phyloP scores from a whole-genome alignment of 2,113 vertebrate species.

The Suricata suricatta region DNA sequence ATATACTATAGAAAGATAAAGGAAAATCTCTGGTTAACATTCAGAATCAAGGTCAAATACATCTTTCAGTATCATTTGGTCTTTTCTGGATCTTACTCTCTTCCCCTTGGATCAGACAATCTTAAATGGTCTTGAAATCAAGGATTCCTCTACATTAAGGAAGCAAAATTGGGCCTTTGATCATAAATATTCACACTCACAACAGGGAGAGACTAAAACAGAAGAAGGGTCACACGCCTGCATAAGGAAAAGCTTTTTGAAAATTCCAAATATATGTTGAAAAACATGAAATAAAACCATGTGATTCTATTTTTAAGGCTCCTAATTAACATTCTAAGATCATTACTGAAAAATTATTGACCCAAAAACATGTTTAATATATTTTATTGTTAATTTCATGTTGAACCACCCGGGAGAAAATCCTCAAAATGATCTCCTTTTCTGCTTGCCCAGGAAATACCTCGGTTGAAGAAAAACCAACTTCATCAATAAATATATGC shows the following conservation, averaged over 20 bases:
- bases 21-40: neutral
- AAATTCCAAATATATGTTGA: neutral
- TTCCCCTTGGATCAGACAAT: neutral
- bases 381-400: constrained; percentile 40
- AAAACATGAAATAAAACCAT: neutral
- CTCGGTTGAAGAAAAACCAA: constrained; percentile 47
- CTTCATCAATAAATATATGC: constrained; percentile 49
- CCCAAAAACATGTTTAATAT: constrained; percentile 17
- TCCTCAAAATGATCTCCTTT: constrained; percentile 26
- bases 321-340: neutral
- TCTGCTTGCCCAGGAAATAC: constrained; percentile 58
- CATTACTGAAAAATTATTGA: constrained; percentile 23
- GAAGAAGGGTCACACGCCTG: neutral
- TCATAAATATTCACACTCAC: neutral
- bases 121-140: neutral
- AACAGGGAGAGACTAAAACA: neutral
- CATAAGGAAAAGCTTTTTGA: neutral
- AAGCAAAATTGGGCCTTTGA: neutral
- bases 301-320: neutral
- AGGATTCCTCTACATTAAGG: neutral
- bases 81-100: neutral
- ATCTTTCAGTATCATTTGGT: neutral
- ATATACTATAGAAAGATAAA: neutral
- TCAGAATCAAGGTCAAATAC: constrained; percentile 7
- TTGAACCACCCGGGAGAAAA: constrained; percentile 47